Evolutionary conservation across 2,797 vertebrate species (phyloP).

Genomic region (Brachyrhaphis roseni): DNA sequence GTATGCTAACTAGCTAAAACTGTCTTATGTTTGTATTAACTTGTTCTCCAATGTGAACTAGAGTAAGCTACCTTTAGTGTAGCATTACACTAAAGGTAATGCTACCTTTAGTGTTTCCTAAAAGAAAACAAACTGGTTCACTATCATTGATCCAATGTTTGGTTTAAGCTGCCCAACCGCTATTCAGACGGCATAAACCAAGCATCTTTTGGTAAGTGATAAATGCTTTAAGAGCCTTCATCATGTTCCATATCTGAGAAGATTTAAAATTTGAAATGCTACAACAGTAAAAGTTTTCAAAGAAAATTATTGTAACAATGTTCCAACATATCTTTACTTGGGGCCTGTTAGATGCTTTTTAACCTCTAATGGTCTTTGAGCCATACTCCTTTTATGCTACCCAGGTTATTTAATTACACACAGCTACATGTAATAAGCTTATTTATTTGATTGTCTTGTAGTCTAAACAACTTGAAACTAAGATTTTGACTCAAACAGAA

Average conservation of each 20-base stretch:
- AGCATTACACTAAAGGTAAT: too few relatives aligned
- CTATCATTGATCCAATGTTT: background rate
- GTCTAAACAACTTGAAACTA: constrained; percentile 1
- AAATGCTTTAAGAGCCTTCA: background rate
- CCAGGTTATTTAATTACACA: background rate
- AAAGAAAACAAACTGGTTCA: background rate
- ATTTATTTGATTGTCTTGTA: background rate
- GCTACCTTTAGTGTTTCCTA: background rate
- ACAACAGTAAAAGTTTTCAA: background rate
- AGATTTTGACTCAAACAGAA: background rate
- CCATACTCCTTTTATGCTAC: background rate
- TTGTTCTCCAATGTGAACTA: background rate
- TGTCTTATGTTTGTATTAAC: background rate
- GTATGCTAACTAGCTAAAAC: background rate
- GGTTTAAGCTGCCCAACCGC: background rate
- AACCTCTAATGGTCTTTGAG: background rate
- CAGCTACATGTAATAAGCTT: background rate
- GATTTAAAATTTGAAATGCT: constrained; percentile 1
- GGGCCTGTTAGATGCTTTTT: background rate
- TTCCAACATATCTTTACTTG: background rate
- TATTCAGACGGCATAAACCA: background rate
- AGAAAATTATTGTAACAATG: background rate
- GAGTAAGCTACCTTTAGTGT: background rate
- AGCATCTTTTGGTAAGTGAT: background rate
- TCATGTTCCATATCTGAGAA: background rate